Percentiles rank a stretch among this genome's conserved stretches.
Evolutionary conservation across 2,797 vertebrate species (phyloP).

Genomic region (Periparus ater): DNA sequence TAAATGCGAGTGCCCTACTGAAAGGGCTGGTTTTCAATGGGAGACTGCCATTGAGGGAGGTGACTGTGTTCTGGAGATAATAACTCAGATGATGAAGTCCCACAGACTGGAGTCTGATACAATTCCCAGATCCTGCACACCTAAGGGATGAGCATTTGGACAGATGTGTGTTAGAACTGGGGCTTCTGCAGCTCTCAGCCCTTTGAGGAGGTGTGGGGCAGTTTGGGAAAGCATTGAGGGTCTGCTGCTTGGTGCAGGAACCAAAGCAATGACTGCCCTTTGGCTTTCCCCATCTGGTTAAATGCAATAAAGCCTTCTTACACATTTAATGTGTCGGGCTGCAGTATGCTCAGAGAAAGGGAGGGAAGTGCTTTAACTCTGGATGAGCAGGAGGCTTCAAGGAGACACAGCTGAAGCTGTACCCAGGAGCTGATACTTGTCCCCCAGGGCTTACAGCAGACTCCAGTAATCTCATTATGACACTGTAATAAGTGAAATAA

Average conservation of each 20-base stretch:
- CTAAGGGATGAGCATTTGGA: neutral
- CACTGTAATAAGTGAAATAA: neutral
- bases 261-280: neutral
- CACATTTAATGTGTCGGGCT: neutral
- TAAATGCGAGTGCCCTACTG: conserved; percentile 56
- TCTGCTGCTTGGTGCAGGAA: neutral
- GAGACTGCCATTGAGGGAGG: conserved; percentile 10
- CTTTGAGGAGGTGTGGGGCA: neutral
- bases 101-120: neutral
- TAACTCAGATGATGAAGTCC: conserved; percentile 13
- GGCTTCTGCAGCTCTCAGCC: neutral
- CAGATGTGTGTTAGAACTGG: accelerated
- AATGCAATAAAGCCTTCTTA: neutral
- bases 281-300: neutral
- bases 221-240: neutral
- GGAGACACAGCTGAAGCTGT: neutral
- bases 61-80: neutral
- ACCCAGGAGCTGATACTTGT: neutral
- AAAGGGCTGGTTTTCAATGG: conserved; percentile 20
- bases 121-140: neutral
- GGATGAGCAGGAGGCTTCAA: neutral
- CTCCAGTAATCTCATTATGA: neutral
- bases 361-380: neutral
- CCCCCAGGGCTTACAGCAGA: neutral
- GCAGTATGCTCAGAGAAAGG: neutral